Evolutionary conservation across 2,888 invertebrate genomes (phyloP).

Genomic region (Chaitophorus viminalis): DNA sequence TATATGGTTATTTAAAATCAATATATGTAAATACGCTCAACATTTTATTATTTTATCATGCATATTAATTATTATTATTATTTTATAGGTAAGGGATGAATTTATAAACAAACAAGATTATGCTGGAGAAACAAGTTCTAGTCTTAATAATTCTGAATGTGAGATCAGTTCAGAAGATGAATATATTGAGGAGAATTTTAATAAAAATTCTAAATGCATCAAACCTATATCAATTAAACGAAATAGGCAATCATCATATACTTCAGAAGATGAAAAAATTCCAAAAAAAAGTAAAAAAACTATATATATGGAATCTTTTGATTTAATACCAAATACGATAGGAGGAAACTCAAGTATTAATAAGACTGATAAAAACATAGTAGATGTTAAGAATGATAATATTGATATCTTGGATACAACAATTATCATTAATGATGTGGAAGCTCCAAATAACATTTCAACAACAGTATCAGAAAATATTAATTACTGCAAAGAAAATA

Average conservation of each 20-base stretch:
- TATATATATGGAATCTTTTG: constrained; percentile 12
- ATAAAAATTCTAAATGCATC: background rate
- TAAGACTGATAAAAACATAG: too few species aligned
- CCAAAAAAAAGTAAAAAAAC: constrained; percentile 11
- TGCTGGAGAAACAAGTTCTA: constrained; percentile 30
- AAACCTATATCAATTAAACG: background rate
- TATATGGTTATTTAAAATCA: too few species aligned
- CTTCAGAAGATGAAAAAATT: background rate
- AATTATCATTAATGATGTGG: background rate
- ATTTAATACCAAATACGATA: background rate
- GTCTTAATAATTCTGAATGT: constrained; percentile 34
- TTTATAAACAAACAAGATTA: constrained; percentile 35
- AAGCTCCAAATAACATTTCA: background rate
- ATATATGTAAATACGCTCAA: too few species aligned
- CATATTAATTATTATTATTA: background rate
- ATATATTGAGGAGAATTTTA: background rate
- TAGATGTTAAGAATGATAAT: too few species aligned
- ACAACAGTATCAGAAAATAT: background rate
- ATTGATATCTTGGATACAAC: background rate
- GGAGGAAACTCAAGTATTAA: too few species aligned
- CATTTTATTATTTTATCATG: background rate
- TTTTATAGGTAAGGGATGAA: constrained; percentile 18
- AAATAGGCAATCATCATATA: background rate
- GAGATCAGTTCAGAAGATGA: constrained; percentile 25
- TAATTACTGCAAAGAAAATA: background rate